Evolutionary conservation across 2,797 vertebrate genomes (phyloP).

Genomic region (Florisuga fusca): DNA sequence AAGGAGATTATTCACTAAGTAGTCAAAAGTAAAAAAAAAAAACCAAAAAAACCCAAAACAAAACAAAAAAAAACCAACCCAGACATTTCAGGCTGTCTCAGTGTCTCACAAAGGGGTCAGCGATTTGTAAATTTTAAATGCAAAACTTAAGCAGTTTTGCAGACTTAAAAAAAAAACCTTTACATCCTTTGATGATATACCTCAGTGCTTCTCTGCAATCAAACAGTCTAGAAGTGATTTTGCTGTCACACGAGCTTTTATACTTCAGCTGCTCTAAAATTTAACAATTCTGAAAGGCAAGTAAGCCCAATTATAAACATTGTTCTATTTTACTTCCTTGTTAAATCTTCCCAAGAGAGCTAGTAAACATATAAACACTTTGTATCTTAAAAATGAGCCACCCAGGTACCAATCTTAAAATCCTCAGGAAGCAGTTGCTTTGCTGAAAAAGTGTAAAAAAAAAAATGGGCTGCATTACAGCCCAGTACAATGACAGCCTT

Average conservation of each 20-base stretch:
- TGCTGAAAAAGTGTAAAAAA: neutral
- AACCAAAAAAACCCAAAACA: neutral
- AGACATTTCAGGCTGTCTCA: neutral
- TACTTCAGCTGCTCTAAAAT: neutral
- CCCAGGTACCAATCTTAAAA: neutral
- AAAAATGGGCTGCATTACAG: accelerated
- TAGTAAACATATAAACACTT: neutral
- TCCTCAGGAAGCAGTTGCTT: neutral
- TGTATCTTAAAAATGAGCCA: neutral
- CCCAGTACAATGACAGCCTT: neutral
- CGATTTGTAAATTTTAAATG: conserved; percentile 18
- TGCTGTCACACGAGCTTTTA: neutral
- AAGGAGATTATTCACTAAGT: conserved; percentile 35
- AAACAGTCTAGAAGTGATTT: neutral
- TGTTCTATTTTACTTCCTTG: neutral
- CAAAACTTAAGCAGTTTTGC: conserved; percentile 36
- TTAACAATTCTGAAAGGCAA: neutral
- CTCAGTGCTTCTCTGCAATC: neutral
- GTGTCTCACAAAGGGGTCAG: conserved; percentile 37
- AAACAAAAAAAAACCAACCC: conserved; percentile 25
- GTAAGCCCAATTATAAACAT: neutral
- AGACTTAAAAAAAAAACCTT: neutral
- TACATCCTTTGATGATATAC: neutral
- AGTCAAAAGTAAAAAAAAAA: neutral
- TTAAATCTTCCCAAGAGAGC: conserved; percentile 5